These are phyloP conservation scores for Anguilla rostrata DNA, from an alignment of 2,113 vertebrate species.

Conservation along the genomic window DNA sequence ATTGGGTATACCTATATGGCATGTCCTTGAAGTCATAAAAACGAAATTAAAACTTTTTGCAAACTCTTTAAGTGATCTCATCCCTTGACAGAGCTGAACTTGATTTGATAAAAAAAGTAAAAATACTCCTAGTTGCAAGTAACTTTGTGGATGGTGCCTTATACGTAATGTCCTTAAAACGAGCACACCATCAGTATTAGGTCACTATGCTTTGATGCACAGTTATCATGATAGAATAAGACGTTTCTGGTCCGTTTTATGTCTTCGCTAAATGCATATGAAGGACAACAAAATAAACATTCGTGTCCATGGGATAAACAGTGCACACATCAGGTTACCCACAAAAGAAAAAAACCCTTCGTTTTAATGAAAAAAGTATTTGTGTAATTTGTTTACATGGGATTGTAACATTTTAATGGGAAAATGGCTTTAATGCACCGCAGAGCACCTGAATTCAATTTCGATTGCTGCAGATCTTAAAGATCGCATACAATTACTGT, in stretches of 20 bases:
- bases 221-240: constrained; percentile 48
- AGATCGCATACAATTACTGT: constrained; percentile 55
- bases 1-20: not conserved
- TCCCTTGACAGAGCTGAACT: constrained; percentile 40
- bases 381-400: constrained; percentile 68
- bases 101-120: constrained; percentile 35
- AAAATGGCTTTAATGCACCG: constrained; percentile 56
- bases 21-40: constrained; percentile 1
- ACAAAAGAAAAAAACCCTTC: constrained; percentile 27
- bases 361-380: constrained; percentile 63
- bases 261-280: constrained; percentile 49
- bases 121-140: constrained; percentile 8
- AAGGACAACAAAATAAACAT: constrained; percentile 69
- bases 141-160: constrained; percentile 18
- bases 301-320: constrained; percentile 64
- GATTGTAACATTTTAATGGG: constrained; percentile 59
- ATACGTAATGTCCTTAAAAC: constrained; percentile 29
- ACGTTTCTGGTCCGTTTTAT: constrained; percentile 19
- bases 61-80: constrained; percentile 36
- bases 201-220: constrained; percentile 1
- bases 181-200: constrained; percentile 32
- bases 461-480: constrained; percentile 59
- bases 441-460: constrained; percentile 69
- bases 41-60: not conserved
- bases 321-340: constrained; percentile 56